Base-by-base conservation (phyloP, 2,888 invertebrate species). In the Meteorus cinctellus region DNA sequence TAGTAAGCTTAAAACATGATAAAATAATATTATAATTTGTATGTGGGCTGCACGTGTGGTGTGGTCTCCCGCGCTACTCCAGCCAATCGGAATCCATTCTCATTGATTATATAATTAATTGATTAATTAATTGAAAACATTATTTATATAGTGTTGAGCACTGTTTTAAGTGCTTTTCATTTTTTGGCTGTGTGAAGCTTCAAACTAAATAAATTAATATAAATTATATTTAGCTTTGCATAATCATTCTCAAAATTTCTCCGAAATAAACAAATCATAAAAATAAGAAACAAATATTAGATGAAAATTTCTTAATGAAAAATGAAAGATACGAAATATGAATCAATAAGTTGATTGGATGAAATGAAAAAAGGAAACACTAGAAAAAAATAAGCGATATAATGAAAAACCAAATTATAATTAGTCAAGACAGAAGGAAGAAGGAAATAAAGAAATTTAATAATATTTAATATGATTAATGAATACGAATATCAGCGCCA, bases 141-240 rank as follows among this genome's bases (percentile, higher is more conserved):
- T 90, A 87, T 90, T 89, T 90, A 90, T 90, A 90, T 90, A 90
- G 89, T 91, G 91, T 90, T 91, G 90, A 91, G 92, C 92, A 92
- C 92, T 92, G 92, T 92, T 92, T 92, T 92, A 92, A 92, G 92
- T 92, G 92, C 92, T 92, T 92, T 90, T 92, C 85, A 86, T 90
- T 92, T 92, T 91, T 91, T 90, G 92, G 92, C 92, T 92, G 92
- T 92, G 92, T 92, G 92, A 92, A 91, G 91, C 91, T 92, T 91
- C 83, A 85, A 87, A 91, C 88, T 85, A 84, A 85, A 85, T 79
- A 79, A 81, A 79, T 74, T 81, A 76, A 82, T 83, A 84, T 83
- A 83, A 82, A 82, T 78, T 81, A 72, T 77, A 77, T 65, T 78
- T 80, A 79, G 81, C 81, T 82, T 81, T 83, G 82, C 80, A 81